These are phyloP conservation scores for Rana temporaria DNA, from an alignment of 2,113 vertebrate species.

Conservation along the genomic window DNA sequence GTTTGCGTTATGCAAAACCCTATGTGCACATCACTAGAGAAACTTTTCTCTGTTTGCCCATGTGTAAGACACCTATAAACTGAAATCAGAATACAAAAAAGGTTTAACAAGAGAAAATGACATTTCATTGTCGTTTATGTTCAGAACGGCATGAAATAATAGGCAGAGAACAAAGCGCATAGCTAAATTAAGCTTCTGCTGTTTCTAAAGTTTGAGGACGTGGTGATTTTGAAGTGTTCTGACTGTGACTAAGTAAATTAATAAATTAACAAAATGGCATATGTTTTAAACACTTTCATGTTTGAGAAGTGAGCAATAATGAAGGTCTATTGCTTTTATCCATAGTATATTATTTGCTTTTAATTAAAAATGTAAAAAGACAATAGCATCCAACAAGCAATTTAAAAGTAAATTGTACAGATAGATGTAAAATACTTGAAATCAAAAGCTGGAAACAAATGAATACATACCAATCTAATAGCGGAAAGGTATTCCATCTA, in stretches of 20 bases:
- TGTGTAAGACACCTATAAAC: constrained; percentile 7
- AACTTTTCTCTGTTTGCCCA: background rate
- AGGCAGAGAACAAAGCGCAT: background rate
- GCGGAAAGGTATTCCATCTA: too few species aligned
- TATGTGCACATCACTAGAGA: background rate
- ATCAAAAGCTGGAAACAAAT: background rate
- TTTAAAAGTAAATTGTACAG: background rate
- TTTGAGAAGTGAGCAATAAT: background rate
- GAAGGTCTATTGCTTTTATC: background rate
- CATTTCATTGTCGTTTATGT: constrained; percentile 3
- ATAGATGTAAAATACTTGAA: background rate
- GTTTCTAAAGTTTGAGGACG: background rate
- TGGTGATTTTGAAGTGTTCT: background rate
- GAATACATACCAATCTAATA: too few species aligned
- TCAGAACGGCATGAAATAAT: background rate
- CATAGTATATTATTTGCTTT: background rate
- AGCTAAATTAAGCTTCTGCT: background rate
- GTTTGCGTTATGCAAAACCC: too few species aligned
- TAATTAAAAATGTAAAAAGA: too few species aligned
- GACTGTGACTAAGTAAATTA: background rate
- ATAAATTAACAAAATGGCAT: background rate
- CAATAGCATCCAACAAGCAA: too few species aligned
- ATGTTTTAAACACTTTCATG: background rate
- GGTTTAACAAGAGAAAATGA: background rate
- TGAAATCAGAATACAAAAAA: background rate